These are phyloP conservation scores for Globodera ellingtonae DNA, from an alignment of 1,140 invertebrate genomes.

Conservation along the genomic window DNA sequence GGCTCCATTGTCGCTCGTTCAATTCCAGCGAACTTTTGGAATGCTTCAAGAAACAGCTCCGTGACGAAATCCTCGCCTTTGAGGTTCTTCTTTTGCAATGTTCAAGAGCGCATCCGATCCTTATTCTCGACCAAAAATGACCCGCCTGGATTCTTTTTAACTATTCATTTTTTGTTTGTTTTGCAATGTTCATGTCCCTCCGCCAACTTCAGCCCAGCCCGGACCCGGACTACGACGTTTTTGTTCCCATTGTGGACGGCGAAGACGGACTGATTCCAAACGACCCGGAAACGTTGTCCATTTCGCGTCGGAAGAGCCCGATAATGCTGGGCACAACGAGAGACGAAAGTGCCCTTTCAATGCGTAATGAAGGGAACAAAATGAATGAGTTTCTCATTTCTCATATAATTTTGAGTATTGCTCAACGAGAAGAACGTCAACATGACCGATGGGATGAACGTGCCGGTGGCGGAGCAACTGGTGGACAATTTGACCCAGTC, in stretches of 20 bases:
- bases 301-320: slow-evolving; percentile 58
- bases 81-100: slow-evolving; percentile 40
- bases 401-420: slow-evolving; percentile 50
- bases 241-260: slow-evolving; percentile 64
- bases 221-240: slow-evolving; percentile 58
- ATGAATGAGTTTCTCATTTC: neutral
- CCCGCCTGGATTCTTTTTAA: too few species aligned
- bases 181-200: neutral
- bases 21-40: slow-evolving; percentile 63
- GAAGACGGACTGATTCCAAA: slow-evolving; percentile 61
- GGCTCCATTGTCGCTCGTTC: slow-evolving; percentile 61
- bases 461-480: slow-evolving; percentile 52
- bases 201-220: neutral
- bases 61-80: slow-evolving; percentile 61
- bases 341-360: slow-evolving; percentile 58
- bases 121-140: too few species aligned
- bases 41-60: slow-evolving; percentile 63
- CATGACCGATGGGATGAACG: slow-evolving; percentile 44
- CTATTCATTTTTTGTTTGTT: neutral
- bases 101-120: too few species aligned
- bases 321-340: slow-evolving; percentile 55
- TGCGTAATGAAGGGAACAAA: slow-evolving; percentile 44
- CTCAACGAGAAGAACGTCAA: slow-evolving; percentile 62
- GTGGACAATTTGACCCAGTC: slow-evolving; percentile 56
- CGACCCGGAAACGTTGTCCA: slow-evolving; percentile 54